Base-by-base conservation (phyloP, 2,888 invertebrate species). In the Drosophila tanythrix region DNA sequence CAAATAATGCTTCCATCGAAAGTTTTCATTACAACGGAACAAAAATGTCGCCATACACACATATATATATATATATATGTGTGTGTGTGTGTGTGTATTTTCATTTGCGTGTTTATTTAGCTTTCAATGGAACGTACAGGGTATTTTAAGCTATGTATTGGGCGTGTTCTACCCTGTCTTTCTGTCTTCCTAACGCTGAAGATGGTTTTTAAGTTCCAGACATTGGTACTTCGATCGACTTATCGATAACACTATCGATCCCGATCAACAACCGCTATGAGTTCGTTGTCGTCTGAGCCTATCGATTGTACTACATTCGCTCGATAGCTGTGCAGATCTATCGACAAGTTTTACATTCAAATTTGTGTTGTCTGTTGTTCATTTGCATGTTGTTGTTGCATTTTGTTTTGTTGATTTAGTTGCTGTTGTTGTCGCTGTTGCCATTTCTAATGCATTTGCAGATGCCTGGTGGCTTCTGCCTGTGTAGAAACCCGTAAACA, bases 401-500 rank as follows among this genome's bases (percentile, higher is more conserved):
- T 13, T 46, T 46, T 7, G 13, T 7, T 46, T 46, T 7, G 3
- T 13, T 46, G 43, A 13, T 13, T 46, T 13, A 7, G 13, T 46
- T 46, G 21, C 3, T 29, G 4, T 55, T 53, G n/a, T 36, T 27
- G 21, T 27, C 68, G 29, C 38, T 43, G 43, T 40, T 66, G 51
- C 35, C 15, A 25, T 69, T 56, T 61, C 25, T 8, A 48, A 38
- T 66, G 68, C 60, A 18, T 57, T 43, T 63, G 65, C 55, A n/a
- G 53, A 27, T 43, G 61, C 35, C 59, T 50, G 60, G 38, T 46
- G 35, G 53, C 33, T 21, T 35, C 71, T 87, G 85, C 78, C 11
- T 21, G 5, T 75, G 82, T 73, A 88, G 82, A 82, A 63, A 58
- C 43, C 57, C 59, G 57, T 68, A 69, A 82, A 67, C 52, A 65